Evolutionary conservation across 2,888 invertebrate species (phyloP), one percentile per base, ranked within the genome.

Genomic region (Sarcophaga subvicina): DNA sequence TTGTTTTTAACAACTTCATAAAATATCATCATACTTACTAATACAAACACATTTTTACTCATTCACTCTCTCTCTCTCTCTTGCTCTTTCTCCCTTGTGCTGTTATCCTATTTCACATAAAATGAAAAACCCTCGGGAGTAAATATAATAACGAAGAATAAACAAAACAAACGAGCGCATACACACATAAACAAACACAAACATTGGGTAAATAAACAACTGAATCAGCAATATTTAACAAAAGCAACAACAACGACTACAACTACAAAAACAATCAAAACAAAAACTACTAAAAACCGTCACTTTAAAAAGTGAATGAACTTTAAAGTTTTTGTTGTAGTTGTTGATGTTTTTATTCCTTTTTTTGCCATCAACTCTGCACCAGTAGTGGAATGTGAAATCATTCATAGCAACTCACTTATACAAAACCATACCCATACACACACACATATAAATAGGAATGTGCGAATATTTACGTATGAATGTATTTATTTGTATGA

Each of bases 101-200:
- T 37, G 8, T 37, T 37, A 37, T 10, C 37, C 37, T 37, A 2
- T 37, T 37, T 10, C 8, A 22, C 25, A 25, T 25, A 27, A 66
- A 37, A 66, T n/a, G 37, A 27, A 12, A 25, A 37, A 37, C 37
- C 66, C 78, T 62, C 78, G 73, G 69, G 83, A 78, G 78, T 83
- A 73, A 73, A 79, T 73, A 69, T 49, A 49, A 69, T 76, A 69
- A 75, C 73, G 73, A 71, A 83, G 59, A 78, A 78, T 73, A 73
- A 25, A 70, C 12, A 37, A 37, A 77, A 67, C 64, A 73, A 73
- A 75, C 60, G 12, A 47, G 20, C 17, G 63, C 59, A 66, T 2
- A 37, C 37, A 37, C 37, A 37, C 37, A 37, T 37, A 37, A 37
- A 8, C 37, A 37, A 37, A 37, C 37, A 37, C 10, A 37, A 37